Base-by-base conservation (phyloP, 2,888 invertebrate species). In the Scrobipalpa atriplicella region DNA sequence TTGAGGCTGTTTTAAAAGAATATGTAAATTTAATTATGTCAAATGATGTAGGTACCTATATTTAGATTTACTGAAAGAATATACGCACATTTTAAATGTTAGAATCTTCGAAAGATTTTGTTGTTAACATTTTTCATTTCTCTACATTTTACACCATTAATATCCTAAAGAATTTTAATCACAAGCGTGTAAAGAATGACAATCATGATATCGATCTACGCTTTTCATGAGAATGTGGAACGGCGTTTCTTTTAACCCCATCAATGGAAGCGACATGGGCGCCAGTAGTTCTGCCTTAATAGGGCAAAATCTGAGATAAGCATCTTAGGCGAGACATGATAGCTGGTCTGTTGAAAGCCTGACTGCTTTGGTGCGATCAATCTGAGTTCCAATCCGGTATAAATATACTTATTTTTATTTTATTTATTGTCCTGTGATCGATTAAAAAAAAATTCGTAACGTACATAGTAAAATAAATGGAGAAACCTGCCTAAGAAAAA, bases 221-320 rank as follows among this genome's bases (percentile, higher is more conserved):
- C 54, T 54, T 54, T 58, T 36, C 38, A 36, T n/a, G 36, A n/a
- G 38, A 62, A 62, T 62, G 62, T 62, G 43, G 41, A 43, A 62
- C 62, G 58, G 58, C 58, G 36, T 58, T 58, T 58, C 58, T 58
- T 58, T 58, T 29, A 58, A 9, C 58, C 29, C 58, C 58, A 58
- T 58, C 79, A 36, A 36, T 54, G 65, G 62, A 43, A 61, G 56
- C 58, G 58, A 58, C 58, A 36, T 36, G 29, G 58, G 58, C 58
- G 58, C 58, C 58, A 36, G 58, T 38, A 38, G 38, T 38, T 38
- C 38, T n/a, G 29, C 58, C 58, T 19, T 58, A 58, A 38, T 58
- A 58, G 36, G 58, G 38, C n/a, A 10, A 58, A 16, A n/a, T 38
- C 18, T 38, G 36, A 58, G 58, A 58, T 58, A 58, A 58, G 58